Evolutionary conservation across 2,888 invertebrate species (phyloP).

Genomic region (Apotomis capreana): DNA sequence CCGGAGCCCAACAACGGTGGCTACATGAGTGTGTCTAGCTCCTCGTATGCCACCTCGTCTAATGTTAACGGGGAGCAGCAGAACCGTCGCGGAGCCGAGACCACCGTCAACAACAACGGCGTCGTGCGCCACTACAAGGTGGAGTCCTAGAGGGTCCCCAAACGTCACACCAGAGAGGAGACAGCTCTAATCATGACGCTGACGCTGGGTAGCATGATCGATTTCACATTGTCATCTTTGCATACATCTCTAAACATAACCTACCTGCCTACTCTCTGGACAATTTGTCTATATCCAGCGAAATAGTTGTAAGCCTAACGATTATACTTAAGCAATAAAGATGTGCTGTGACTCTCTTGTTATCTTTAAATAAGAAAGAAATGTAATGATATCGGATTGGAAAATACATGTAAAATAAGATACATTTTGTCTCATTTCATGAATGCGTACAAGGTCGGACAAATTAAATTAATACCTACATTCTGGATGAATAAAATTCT

Average conservation of each 20-base stretch:
- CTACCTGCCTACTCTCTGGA: background rate
- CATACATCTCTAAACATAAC: no score
- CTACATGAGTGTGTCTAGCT: constrained; percentile 84
- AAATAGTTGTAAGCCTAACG: background rate
- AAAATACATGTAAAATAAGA: constrained; percentile 18
- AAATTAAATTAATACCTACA: no score
- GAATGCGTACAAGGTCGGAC: background rate
- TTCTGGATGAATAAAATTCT: no score
- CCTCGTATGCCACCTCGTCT: constrained; percentile 84
- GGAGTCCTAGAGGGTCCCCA: constrained; percentile 51
- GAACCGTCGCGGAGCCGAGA: constrained; percentile 83
- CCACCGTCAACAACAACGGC: constrained; percentile 89
- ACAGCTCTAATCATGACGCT: background rate
- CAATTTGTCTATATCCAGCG: background rate
- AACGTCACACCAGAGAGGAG: no score
- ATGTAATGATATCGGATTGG: background rate
- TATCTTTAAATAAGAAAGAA: constrained; percentile 19
- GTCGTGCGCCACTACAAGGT: constrained; percentile 85
- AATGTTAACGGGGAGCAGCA: constrained; percentile 84
- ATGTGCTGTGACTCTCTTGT: constrained; percentile 33
- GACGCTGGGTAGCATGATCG: no score
- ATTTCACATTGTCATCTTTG: no score
- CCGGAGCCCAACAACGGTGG: constrained; percentile 42
- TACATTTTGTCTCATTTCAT: constrained; percentile 8
- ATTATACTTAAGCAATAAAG: constrained; percentile 16